These are phyloP conservation scores for Melanchra persicariae DNA, from an alignment of 2,888 invertebrate genomes.

Conservation along the genomic window DNA sequence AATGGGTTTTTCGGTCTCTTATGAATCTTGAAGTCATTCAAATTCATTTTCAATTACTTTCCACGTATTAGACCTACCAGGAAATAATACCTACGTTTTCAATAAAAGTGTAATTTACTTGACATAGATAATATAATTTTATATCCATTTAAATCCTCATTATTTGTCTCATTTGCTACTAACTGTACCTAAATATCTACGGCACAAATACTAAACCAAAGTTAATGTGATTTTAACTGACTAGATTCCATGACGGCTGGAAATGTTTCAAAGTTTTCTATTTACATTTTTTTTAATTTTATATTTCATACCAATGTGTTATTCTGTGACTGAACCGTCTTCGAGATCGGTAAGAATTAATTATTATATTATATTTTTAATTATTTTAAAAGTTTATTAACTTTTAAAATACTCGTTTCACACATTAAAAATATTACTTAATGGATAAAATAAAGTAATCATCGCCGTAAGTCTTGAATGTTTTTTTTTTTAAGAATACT, in stretches of 20 bases:
- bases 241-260: background rate
- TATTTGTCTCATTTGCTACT: constrained; percentile 15
- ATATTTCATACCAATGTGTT: constrained; percentile 9
- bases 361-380: no score
- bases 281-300: background rate
- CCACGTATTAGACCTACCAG: no score
- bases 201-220: background rate
- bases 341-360: constrained; percentile 25
- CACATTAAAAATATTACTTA: no score
- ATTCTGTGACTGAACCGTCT: background rate
- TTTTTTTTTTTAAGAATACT: no score
- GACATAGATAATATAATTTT: background rate
- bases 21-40: no score
- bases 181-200: background rate
- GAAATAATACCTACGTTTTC: no score
- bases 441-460: no score
- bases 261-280: constrained; percentile 4
- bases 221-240: constrained; percentile 46
- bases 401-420: no score
- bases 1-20: no score
- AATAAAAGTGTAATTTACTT: constrained; percentile 7
- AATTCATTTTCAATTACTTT: no score
- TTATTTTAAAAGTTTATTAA: background rate
- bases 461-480: no score
- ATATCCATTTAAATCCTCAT: constrained; percentile 1